Evolutionary conservation across 2,797 vertebrate species (phyloP).

Genomic region (Holocentrus rufus): DNA sequence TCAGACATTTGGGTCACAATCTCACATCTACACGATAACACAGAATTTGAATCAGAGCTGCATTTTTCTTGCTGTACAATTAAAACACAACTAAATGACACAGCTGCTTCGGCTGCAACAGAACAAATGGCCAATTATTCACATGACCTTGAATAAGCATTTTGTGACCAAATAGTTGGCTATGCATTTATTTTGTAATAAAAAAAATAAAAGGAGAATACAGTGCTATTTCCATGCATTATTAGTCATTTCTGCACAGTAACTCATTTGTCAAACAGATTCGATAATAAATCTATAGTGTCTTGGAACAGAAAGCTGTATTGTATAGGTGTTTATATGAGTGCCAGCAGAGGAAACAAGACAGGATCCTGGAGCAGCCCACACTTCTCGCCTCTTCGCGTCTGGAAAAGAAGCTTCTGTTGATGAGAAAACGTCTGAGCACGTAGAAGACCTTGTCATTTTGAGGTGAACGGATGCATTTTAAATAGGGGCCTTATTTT

Average conservation of each 20-base stretch:
- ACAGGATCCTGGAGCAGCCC: conserved; percentile 2
- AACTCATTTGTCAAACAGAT: conserved; percentile 8
- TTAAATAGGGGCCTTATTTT: conserved; percentile 59
- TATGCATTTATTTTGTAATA: neutral
- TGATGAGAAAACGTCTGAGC: conserved; percentile 30
- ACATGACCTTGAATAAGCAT: too few relatives aligned
- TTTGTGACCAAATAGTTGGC: neutral
- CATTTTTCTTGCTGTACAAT: too few relatives aligned
- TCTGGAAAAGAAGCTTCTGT: conserved; percentile 22
- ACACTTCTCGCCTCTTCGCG: conserved; percentile 23
- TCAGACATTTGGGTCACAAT: conserved; percentile 4
- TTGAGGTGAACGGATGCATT: conserved; percentile 72
- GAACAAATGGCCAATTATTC: too few relatives aligned
- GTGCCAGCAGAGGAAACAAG: neutral
- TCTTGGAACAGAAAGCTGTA: conserved; percentile 11
- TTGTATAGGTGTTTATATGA: neutral
- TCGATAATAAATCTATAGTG: neutral
- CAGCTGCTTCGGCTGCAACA: too few relatives aligned
- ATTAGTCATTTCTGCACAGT: conserved; percentile 3
- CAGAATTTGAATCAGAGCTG: neutral
- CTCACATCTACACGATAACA: neutral
- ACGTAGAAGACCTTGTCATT: conserved; percentile 58
- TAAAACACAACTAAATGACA: too few relatives aligned
- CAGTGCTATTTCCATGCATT: neutral
- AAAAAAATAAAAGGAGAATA: neutral